These are phyloP conservation scores for Eudasyphora cyanicolor DNA, from an alignment of 2,888 invertebrate species.

Conservation along the genomic window DNA sequence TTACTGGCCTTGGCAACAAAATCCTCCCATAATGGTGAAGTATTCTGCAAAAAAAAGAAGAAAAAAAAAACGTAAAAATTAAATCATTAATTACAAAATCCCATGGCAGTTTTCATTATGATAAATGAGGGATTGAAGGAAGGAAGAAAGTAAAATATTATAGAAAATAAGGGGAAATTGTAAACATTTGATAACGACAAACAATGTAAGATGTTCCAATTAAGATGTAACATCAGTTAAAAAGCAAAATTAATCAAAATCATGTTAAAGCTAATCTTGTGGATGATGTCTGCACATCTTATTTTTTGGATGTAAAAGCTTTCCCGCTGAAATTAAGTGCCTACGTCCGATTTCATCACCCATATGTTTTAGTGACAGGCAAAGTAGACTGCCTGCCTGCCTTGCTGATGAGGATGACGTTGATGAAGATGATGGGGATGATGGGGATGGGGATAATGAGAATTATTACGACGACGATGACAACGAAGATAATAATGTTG, in stretches of 20 bases:
- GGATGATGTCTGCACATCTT: neutral
- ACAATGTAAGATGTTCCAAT: neutral
- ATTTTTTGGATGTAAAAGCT: neutral
- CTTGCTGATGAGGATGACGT: neutral
- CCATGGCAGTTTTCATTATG: neutral
- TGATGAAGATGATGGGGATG: neutral
- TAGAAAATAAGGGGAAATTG: too few relatives aligned
- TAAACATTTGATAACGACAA: neutral
- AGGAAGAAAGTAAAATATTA: neutral
- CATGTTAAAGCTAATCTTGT: neutral
- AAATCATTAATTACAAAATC: neutral
- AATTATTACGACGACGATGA: too few relatives aligned
- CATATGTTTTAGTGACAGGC: constrained; percentile 44
- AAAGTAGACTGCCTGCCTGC: neutral
- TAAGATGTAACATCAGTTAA: neutral
- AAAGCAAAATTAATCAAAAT: neutral
- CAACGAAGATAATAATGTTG: constrained; percentile 41
- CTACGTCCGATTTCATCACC: constrained; percentile 24
- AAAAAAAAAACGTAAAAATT: constrained; percentile 29
- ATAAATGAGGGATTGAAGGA: neutral
- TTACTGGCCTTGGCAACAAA: constrained; percentile 96
- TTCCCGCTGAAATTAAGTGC: constrained; percentile 24
- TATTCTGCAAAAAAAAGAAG: constrained; percentile 84
- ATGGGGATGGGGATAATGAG: constrained; percentile 36
- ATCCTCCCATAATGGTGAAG: constrained; percentile 97